phyloP scores from a whole-genome alignment of 2,888 invertebrate species.

The Apamea crenata region DNA sequence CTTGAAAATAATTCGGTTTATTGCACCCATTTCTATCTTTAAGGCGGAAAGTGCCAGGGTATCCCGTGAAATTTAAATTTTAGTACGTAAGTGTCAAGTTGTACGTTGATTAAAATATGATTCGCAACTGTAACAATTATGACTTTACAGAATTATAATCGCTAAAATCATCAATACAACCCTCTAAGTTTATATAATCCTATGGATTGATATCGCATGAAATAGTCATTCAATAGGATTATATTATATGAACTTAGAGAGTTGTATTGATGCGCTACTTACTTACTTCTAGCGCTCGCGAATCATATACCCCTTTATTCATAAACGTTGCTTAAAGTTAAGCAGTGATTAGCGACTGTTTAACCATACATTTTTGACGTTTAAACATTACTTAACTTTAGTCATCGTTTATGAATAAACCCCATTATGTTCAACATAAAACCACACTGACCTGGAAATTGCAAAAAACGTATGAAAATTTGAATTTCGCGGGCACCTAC shows the following conservation, averaged over 20 bases:
- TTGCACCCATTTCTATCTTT: conserved; percentile 31
- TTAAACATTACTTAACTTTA: too few relatives aligned
- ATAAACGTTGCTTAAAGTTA: too few relatives aligned
- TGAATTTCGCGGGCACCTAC: neutral
- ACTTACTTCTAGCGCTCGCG: neutral
- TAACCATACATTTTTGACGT: too few relatives aligned
- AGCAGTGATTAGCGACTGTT: too few relatives aligned
- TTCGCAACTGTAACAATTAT: neutral
- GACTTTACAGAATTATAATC: too few relatives aligned
- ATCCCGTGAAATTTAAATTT: neutral
- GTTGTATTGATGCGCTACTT: too few relatives aligned
- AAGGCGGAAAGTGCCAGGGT: neutral
- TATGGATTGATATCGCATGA: neutral
- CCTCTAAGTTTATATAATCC: neutral
- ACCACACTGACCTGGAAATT: too few relatives aligned
- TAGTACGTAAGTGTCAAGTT: neutral
- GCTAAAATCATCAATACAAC: neutral
- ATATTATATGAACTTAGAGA: too few relatives aligned
- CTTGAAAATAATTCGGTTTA: neutral
- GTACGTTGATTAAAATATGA: neutral
- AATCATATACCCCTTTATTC: too few relatives aligned
- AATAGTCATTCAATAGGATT: neutral
- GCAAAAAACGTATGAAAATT: too few relatives aligned
- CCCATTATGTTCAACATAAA: too few relatives aligned
- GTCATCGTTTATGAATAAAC: too few relatives aligned